A percentile compares a stretch with the other conserved stretches of the same genome.
These are phyloP conservation scores for Menura novaehollandiae DNA, from an alignment of 2,113 vertebrate species.

Conservation along the genomic window DNA sequence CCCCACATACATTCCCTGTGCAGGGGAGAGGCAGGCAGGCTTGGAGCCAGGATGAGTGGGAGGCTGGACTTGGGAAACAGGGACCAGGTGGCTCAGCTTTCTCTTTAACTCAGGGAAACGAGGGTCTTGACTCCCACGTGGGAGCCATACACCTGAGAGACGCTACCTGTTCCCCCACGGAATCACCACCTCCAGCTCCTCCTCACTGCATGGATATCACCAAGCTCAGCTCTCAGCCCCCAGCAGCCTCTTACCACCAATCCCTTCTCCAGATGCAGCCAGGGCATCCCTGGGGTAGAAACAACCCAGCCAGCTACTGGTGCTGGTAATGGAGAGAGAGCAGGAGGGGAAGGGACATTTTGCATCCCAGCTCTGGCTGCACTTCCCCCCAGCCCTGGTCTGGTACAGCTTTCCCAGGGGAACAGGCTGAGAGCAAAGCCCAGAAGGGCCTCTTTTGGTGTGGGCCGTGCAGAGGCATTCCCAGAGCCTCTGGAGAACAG, in stretches of 20 bases:
- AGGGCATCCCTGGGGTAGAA: background rate
- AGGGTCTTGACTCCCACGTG: background rate
- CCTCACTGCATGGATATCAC: accelerated
- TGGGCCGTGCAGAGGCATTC: background rate
- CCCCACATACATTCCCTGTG: accelerated
- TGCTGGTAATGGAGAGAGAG: background rate
- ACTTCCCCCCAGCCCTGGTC: background rate
- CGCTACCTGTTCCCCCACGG: background rate
- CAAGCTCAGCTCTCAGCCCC: background rate
- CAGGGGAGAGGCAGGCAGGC: background rate
- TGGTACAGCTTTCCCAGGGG: background rate
- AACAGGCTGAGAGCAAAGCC: background rate
- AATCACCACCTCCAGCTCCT: background rate
- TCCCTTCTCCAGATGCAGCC: background rate
- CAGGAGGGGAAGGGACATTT: background rate
- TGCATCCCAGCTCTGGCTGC: background rate
- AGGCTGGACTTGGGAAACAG: background rate
- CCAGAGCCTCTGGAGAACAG: background rate
- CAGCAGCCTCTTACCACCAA: background rate
- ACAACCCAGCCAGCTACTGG: background rate
- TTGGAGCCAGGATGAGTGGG: background rate
- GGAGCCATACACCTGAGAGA: background rate
- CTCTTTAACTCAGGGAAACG: background rate
- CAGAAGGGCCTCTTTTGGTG: background rate
- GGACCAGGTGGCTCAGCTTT: accelerated